phyloP scores from a whole-genome alignment of 2,797 vertebrate species.

The Pristis pectinata region DNA sequence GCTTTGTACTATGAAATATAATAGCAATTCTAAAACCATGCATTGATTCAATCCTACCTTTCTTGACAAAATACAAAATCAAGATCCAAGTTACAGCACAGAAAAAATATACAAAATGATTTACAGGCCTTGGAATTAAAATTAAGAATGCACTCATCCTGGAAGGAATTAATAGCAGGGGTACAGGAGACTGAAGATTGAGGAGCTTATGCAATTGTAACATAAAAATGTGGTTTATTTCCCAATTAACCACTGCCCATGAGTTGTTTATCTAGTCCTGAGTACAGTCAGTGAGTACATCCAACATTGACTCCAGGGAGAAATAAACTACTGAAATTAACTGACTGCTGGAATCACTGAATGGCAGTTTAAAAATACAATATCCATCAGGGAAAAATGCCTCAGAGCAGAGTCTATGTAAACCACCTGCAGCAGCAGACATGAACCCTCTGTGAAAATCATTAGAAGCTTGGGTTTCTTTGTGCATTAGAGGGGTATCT shows the following conservation, averaged over 20 bases:
- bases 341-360: conserved; percentile 7
- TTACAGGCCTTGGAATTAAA: neutral
- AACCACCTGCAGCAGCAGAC: neutral
- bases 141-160: neutral
- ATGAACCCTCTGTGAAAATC: conserved; percentile 1
- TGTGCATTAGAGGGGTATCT: too few species aligned
- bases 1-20: neutral
- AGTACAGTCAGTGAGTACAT: neutral
- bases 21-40: neutral
- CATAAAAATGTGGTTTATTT: conserved; percentile 7
- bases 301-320: conserved; percentile 1
- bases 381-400: neutral
- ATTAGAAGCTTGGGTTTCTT: neutral
- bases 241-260: neutral
- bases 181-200: too few species aligned
- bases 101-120: neutral
- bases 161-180: neutral
- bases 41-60: neutral
- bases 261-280: neutral
- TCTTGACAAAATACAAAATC: neutral
- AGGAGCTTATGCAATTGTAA: neutral
- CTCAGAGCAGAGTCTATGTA: neutral
- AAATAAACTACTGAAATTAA: conserved; percentile 17
- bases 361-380: neutral
- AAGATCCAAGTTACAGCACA: neutral